Evolutionary conservation across 2,888 invertebrate species (phyloP).

Genomic region (Thalpophila matura): DNA sequence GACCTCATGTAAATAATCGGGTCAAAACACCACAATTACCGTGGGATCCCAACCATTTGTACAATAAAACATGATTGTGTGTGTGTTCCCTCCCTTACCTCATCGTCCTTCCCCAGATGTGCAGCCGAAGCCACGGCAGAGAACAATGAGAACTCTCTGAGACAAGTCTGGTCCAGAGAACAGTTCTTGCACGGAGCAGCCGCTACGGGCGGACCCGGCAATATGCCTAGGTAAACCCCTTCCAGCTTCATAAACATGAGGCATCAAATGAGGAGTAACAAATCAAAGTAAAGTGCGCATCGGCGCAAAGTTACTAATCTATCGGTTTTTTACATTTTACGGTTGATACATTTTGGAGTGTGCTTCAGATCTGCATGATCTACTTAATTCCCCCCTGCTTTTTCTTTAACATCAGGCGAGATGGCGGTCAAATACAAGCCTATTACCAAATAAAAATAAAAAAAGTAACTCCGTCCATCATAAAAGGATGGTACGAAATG

Average conservation of each 20-base stretch:
- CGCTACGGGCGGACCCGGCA: slow-evolving; percentile 92
- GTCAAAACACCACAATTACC: slow-evolving; percentile 30
- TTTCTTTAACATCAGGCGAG: too few relatives aligned
- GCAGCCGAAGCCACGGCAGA: slow-evolving; percentile 68
- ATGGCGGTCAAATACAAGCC: too few relatives aligned
- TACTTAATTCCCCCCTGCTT: too few relatives aligned
- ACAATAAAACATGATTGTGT: slow-evolving; percentile 42
- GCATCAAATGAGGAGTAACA: too few relatives aligned
- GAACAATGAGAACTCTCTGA: slow-evolving; percentile 65
- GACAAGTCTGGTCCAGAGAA: slow-evolving; percentile 93
- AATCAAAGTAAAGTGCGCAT: too few relatives aligned
- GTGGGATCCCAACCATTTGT: slow-evolving; percentile 49
- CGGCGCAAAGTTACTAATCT: too few relatives aligned
- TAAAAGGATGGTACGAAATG: too few relatives aligned
- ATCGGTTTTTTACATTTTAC: too few relatives aligned
- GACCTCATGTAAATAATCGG: slow-evolving; percentile 27
- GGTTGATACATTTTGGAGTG: too few relatives aligned
- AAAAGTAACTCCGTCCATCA: too few relatives aligned
- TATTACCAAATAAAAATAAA: too few relatives aligned
- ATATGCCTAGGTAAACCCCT: slow-evolving; percentile 67
- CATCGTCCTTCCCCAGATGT: slow-evolving; percentile 59
- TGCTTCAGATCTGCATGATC: too few relatives aligned
- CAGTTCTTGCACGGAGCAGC: slow-evolving; percentile 94
- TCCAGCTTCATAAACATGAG: background rate
- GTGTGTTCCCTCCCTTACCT: slow-evolving; percentile 48